Base-by-base conservation (phyloP, 2,797 vertebrate species). In the Erethizon dorsatum region DNA sequence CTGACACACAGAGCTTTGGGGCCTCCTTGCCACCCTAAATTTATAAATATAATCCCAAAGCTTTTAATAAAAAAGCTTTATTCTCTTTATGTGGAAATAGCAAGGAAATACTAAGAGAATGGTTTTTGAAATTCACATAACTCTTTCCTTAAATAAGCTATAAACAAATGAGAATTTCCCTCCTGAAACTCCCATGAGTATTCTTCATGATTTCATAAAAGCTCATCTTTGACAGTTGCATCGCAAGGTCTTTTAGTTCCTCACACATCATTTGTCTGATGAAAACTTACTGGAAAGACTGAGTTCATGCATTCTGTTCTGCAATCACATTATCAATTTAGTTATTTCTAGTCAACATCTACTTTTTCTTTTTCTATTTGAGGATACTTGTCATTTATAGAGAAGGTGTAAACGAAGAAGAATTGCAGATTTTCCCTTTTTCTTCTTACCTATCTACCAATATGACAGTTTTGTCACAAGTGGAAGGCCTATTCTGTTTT, bases 291-390 rank as follows among this genome's bases (percentile, higher is more conserved):
- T 89, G 41, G 78, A 85, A 86, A 73, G 28, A 41, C 41, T 63
- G 56, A 80, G 31, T 87, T 92, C 15, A 71, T 45, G 8, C 1
- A 54, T 59, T 75, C 14, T 9, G 4, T 18, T 73, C 26, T 84
- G 56, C 50, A 41, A 71, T 50, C 11, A 65, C 20, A 59, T 83
- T 71, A 85, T 63, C 50, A 75, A 54, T 5, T 94, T 45, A 92
- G 7, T 86, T 88, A 69, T 50, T 37, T 78, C 56, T n/a, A 90
- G 73, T 96, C 47, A 90, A 15, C 69, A 47, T 77, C 56, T 94
- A 75, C 20, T 88, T 95, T 90, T 87, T 63, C 65, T 11, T 5
- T 91, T 95, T 92, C 6, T 94, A 57, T 77, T 80, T 88, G 56
- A 91, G 7, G 26, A 79, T 14, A 24, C 45, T 52, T 67, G 22